Conservation (phyloP, 2,888 invertebrate species). For the Polydrusus pterygomalis region DNA sequence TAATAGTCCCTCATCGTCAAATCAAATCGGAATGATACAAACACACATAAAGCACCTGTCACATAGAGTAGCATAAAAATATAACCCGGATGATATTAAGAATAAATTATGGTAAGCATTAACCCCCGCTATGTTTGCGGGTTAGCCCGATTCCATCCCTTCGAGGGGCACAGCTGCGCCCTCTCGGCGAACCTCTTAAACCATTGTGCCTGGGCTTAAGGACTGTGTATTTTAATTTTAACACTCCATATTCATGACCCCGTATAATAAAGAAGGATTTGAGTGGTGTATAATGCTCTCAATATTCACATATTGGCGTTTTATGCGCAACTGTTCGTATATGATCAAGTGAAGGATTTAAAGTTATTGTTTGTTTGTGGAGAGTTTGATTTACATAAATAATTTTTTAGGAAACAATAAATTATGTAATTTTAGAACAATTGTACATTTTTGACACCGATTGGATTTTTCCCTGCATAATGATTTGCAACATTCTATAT, state of each 20-base stretch:
- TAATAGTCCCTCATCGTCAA: neutral
- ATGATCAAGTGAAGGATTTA: constrained; percentile 29
- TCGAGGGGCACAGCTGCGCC: constrained; percentile 65
- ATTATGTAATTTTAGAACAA: too few species aligned
- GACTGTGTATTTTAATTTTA: constrained; percentile 69
- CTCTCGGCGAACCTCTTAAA: constrained; percentile 62
- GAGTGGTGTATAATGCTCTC: constrained; percentile 66
- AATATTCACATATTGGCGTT: constrained; percentile 62
- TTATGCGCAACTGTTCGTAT: constrained; percentile 63
- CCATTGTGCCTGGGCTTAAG: constrained; percentile 64
- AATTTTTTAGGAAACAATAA: too few species aligned
- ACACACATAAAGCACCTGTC: constrained; percentile 49
- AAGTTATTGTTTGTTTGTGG: constrained; percentile 25
- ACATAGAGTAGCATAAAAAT: constrained; percentile 53
- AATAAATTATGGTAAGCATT: constrained; percentile 62
- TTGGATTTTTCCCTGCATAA: too few species aligned
- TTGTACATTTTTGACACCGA: too few species aligned
- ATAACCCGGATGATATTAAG: constrained; percentile 61
- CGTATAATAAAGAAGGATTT: constrained; percentile 69
- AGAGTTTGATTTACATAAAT: neutral
- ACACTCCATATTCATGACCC: constrained; percentile 71
- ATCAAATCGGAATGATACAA: constrained; percentile 6
- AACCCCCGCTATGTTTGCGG: constrained; percentile 57
- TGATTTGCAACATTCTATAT: too few species aligned
- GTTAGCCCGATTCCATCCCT: constrained; percentile 53